phyloP scores from a whole-genome alignment of 2,888 invertebrate species.

The Diaperis boleti region DNA sequence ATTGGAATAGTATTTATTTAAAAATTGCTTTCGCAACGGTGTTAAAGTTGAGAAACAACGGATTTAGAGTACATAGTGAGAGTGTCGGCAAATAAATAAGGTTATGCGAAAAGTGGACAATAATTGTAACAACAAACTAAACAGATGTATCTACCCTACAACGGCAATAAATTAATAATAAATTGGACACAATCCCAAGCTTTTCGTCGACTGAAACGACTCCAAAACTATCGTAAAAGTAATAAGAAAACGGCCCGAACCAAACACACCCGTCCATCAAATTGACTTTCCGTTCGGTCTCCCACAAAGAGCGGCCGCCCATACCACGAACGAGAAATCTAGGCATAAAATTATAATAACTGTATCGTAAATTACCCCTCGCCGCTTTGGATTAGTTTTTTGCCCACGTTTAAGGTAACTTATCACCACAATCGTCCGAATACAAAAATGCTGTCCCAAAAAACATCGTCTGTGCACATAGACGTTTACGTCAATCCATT shows the following conservation, averaged over 20 bases:
- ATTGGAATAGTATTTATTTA: too few relatives aligned
- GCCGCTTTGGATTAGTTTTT: slow-evolving; percentile 31
- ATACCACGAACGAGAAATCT: slow-evolving; percentile 25
- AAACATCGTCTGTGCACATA: not conserved
- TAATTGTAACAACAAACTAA: too few relatives aligned
- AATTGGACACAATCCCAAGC: too few relatives aligned
- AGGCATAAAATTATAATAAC: slow-evolving; percentile 29
- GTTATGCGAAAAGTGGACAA: too few relatives aligned
- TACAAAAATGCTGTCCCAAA: slow-evolving; percentile 28
- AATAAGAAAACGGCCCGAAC: too few relatives aligned
- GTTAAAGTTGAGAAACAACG: too few relatives aligned
- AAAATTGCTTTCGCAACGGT: too few relatives aligned
- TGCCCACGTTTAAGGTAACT: slow-evolving; percentile 33
- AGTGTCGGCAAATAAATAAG: too few relatives aligned
- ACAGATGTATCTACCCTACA: too few relatives aligned
- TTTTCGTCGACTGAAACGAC: not conserved
- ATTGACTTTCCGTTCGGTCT: slow-evolving; percentile 19
- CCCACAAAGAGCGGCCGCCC: slow-evolving; percentile 6
- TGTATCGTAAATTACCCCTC: slow-evolving; percentile 29
- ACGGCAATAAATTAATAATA: too few relatives aligned
- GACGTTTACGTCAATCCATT: not conserved
- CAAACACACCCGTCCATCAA: too few relatives aligned
- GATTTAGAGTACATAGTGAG: too few relatives aligned
- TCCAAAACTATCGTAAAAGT: not conserved
- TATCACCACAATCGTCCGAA: slow-evolving; percentile 31